Evolutionary conservation across 1,140 invertebrate species (phyloP), one percentile per base, ranked within the genome.

Genomic region (Drosophila pseudoananassae): DNA sequence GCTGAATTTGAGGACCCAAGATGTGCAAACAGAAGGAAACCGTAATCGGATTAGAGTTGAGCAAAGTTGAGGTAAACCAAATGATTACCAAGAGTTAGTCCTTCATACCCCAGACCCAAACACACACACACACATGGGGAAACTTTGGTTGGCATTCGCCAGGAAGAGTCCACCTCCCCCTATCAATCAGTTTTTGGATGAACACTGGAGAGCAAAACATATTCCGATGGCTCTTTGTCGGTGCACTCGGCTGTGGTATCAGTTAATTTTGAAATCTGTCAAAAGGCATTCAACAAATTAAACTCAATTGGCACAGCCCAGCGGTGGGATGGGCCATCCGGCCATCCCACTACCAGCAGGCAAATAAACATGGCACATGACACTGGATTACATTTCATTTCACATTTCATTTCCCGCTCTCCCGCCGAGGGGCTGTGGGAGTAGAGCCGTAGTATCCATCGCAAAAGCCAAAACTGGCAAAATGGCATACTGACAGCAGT

Each of bases 251-350:
- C 83, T 73, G 83, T 83, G 83, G 61, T 51, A 73, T 78, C 83
- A 88, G 78, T 83, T 88, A 87, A 87, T 87, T 87, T 88, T 87
- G 83, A 69, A 83, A 88, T 87, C 83, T 87, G 83, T 87, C 83
- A 87, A 88, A 87, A 88, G 49, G 83, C 83, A 87, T 87, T 87
- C 78, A 76, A 65, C 83, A 75, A 88, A 87, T 87, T 88, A 87
- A 87, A 83, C 83, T 75, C 83, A 87, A 88, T 87, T 88, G 83
- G 70, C 83, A 73, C 56, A 63, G 68, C 64, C 49, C 46, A 15
- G 14, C 17, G 10, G 4, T 8, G 31, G 31, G 31, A 33, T 33
- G 10, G 31, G 40, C 15, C 14, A 10, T 14, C 38, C 3, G 38
- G 38, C 38, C 38, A 40, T 14, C 38, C 38, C 2, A 3, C 64